Percentiles rank a stretch among this genome's conserved stretches.
Conservation (phyloP, 2,113 vertebrate genomes). For the Rallus limicola region DNA sequence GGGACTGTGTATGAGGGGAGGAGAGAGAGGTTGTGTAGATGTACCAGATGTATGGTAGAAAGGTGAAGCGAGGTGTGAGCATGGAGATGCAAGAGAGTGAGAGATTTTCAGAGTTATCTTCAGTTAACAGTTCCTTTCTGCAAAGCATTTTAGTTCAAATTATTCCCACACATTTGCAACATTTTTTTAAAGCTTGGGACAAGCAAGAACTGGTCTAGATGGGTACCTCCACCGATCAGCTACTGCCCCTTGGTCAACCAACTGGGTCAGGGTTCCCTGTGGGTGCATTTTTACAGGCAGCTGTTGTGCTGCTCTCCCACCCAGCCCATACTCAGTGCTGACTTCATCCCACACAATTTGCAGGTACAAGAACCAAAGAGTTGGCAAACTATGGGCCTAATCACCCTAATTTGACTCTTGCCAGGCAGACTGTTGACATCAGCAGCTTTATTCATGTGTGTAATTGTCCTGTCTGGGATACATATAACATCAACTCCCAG, state of each 20-base stretch:
- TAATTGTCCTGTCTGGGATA: background rate
- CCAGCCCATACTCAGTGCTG: background rate
- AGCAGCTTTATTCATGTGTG: background rate
- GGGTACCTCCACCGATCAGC: background rate
- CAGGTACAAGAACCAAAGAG: background rate
- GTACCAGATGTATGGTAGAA: conserved; percentile 77
- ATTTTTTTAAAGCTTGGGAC: background rate
- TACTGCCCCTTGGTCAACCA: background rate
- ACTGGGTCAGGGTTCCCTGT: fast-evolving
- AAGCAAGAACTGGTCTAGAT: background rate
- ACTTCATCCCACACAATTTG: background rate
- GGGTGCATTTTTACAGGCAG: background rate
- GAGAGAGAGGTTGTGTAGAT: conserved; percentile 77
- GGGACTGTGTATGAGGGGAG: conserved; percentile 86
- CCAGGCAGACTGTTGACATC: background rate
- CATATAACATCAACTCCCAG: background rate
- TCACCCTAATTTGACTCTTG: background rate
- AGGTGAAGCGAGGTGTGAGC: conserved; percentile 76
- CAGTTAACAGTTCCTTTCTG: conserved; percentile 41
- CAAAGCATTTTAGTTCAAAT: conserved; percentile 52
- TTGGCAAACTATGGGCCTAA: background rate
- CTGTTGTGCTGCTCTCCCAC: background rate
- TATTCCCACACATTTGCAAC: conserved; percentile 51
- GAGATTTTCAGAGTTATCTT: conserved; percentile 73
- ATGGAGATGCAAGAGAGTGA: conserved; percentile 79